Percentiles rank a stretch among this genome's conserved stretches.
phyloP scores from a whole-genome alignment of 2,888 invertebrate genomes.

The Lasioglossum leucozonium region DNA sequence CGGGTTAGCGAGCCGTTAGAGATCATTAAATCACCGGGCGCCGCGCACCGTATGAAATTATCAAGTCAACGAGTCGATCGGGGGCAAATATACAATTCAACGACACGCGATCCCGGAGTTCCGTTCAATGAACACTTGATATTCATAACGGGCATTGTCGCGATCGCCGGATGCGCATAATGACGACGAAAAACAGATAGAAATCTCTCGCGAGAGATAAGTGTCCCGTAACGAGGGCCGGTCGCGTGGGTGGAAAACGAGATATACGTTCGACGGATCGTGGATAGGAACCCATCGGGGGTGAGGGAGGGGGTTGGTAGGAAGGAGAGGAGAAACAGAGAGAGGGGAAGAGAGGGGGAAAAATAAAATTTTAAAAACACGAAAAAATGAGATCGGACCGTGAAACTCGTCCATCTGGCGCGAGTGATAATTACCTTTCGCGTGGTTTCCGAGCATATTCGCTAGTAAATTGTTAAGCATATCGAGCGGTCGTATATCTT shows the following conservation, averaged over 20 bases:
- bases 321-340: neutral
- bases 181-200: constrained; percentile 38
- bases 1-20: constrained; percentile 21
- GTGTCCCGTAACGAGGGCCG: constrained; percentile 35
- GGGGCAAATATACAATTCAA: constrained; percentile 30
- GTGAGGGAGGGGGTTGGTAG: neutral
- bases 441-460: constrained; percentile 56
- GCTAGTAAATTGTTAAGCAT: constrained; percentile 58
- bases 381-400: constrained; percentile 31
- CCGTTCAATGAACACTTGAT: constrained; percentile 20
- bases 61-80: constrained; percentile 29
- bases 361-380: constrained; percentile 20
- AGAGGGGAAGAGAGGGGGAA: neutral
- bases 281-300: neutral
- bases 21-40: constrained; percentile 32
- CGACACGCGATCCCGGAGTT: constrained; percentile 27
- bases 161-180: constrained; percentile 42
- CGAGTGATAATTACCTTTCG: constrained; percentile 62
- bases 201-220: constrained; percentile 23
- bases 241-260: constrained; percentile 56
- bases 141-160: constrained; percentile 49
- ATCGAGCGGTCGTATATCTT: constrained; percentile 53
- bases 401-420: constrained; percentile 49
- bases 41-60: constrained; percentile 30
- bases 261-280: constrained; percentile 41